phyloP scores from a whole-genome alignment of 1,140 invertebrate genomes.

The fruit fly (Drosophila melanogaster) region DNA sequence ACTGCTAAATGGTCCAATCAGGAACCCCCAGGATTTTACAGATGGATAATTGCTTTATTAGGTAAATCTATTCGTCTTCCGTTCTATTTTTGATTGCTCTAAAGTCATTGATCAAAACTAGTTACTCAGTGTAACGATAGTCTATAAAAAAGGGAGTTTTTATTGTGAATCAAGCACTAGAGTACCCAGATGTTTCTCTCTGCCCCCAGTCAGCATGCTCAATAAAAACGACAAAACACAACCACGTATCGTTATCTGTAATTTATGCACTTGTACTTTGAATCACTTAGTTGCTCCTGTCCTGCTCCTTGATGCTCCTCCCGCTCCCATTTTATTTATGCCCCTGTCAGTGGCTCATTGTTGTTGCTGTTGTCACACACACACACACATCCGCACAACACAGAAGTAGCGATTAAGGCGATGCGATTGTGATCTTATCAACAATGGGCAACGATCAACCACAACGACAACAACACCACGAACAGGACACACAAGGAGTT shows the following conservation, averaged over 20 bases:
- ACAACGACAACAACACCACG: slow-evolving; percentile 45
- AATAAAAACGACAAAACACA: slow-evolving; percentile 31
- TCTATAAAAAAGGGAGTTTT: not conserved
- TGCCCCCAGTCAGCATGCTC: not conserved
- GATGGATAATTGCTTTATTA: not conserved
- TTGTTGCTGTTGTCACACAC: slow-evolving; percentile 61
- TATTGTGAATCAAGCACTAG: too few relatives aligned
- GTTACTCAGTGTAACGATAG: not conserved
- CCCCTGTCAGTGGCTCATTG: slow-evolving; percentile 44
- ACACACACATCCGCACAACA: slow-evolving; percentile 50
- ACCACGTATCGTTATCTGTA: slow-evolving; percentile 76
- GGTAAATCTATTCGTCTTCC: too few relatives aligned
- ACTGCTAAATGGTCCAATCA: not conserved
- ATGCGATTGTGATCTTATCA: slow-evolving; percentile 78
- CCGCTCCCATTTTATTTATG: not conserved
- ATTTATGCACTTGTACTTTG: slow-evolving; percentile 82
- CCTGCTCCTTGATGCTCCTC: slow-evolving; percentile 4
- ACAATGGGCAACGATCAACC: slow-evolving; percentile 71
- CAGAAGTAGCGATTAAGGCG: slow-evolving; percentile 53
- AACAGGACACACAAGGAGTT: slow-evolving; percentile 74
- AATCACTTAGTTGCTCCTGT: slow-evolving; percentile 74
- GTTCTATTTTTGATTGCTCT: too few relatives aligned
- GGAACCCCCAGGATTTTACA: not conserved
- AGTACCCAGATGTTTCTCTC: not conserved
- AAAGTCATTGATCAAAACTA: too few relatives aligned